Conservation (phyloP, 2,888 invertebrate species). For the Dioctria rufipes region DNA sequence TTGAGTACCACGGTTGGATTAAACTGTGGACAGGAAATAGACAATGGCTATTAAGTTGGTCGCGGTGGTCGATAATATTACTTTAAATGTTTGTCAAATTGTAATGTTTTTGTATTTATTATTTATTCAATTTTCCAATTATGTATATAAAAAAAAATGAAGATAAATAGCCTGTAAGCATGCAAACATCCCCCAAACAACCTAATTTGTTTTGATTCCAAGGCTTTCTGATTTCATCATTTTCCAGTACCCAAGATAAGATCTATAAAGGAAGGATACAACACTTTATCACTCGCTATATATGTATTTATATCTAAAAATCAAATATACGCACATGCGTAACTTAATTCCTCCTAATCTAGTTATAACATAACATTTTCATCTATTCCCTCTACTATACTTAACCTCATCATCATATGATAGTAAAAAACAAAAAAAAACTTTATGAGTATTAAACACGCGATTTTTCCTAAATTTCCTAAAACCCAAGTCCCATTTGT, state of each 20-base stretch:
- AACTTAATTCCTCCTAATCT: neutral
- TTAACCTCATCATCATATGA: neutral
- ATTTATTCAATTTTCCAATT: neutral
- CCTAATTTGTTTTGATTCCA: neutral
- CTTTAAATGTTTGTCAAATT: no score
- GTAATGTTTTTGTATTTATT: no score
- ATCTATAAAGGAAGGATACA: no score
- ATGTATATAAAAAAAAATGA: neutral
- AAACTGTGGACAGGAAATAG: no score
- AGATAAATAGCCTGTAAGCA: neutral
- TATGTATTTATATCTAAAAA: no score
- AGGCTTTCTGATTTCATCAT: neutral
- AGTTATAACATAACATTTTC: neutral
- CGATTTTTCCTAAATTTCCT: slow-evolving; percentile 5
- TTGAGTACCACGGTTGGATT: no score
- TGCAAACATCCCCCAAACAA: neutral
- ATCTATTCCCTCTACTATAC: neutral
- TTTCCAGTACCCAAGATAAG: no score
- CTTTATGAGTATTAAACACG: neutral
- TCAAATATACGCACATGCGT: neutral
- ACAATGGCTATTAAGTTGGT: no score
- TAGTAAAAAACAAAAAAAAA: neutral
- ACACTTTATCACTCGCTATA: no score
- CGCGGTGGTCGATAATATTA: no score
- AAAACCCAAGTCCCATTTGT: neutral